Conservation (phyloP, 1,140 invertebrate species). For the Hycleus phaleratus region DNA sequence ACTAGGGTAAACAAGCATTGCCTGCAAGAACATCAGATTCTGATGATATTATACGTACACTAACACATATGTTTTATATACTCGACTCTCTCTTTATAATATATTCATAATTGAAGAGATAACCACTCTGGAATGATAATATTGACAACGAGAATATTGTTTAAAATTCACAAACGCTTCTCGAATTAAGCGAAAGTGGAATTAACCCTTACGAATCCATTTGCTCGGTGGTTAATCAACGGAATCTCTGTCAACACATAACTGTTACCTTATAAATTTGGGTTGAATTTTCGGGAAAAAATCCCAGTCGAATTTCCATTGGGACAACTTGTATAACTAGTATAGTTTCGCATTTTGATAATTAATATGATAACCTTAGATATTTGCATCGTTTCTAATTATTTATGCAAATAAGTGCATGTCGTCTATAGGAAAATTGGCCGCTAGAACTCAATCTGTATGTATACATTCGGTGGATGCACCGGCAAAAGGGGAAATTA, state of each 20-base stretch:
- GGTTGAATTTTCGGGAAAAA: too few species aligned
- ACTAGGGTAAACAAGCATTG: constrained; percentile 19
- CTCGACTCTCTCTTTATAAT: constrained; percentile 13
- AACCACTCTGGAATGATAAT: constrained; percentile 30
- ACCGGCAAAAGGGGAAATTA: constrained; percentile 32
- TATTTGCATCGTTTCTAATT: constrained; percentile 37
- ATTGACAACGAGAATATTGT: constrained; percentile 32
- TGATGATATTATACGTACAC: constrained; percentile 18
- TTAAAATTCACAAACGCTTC: constrained; percentile 32
- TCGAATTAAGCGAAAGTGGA: constrained; percentile 35
- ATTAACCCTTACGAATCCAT: constrained; percentile 29
- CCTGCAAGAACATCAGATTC: constrained; percentile 12
- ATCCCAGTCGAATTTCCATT: too few species aligned
- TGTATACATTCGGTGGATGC: constrained; percentile 1
- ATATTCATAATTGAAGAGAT: constrained; percentile 34
- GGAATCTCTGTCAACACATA: too few species aligned
- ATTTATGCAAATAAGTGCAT: constrained; percentile 36
- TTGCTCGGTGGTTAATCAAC: neutral
- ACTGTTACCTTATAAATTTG: neutral
- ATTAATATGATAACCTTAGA: constrained; percentile 16
- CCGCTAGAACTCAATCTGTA: neutral
- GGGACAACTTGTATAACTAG: too few species aligned
- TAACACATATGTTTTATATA: neutral
- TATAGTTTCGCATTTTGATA: neutral
- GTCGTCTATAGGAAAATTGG: constrained; percentile 16